Evolutionary conservation across 2,797 vertebrate genomes (phyloP).

Genomic region (Alfaro cultratus): DNA sequence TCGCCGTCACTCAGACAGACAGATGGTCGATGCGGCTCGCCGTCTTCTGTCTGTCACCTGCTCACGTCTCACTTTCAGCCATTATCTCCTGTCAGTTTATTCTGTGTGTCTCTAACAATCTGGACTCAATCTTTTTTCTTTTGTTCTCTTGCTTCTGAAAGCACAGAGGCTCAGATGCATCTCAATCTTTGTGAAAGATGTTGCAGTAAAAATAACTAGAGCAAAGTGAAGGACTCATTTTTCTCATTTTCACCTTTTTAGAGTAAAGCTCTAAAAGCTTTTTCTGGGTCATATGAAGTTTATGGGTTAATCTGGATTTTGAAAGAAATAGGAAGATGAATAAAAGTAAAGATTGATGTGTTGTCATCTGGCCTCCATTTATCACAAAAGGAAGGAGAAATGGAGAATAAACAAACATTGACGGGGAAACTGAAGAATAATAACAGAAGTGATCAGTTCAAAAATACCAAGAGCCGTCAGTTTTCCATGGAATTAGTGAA

Average conservation of each 20-base stretch:
- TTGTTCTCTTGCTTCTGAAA: background rate
- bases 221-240: background rate
- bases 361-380: background rate
- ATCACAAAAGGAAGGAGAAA: background rate
- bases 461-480: background rate
- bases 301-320: background rate
- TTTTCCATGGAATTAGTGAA: background rate
- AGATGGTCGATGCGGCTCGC: background rate
- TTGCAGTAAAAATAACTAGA: background rate
- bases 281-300: background rate
- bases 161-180: background rate
- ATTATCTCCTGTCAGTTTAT: background rate
- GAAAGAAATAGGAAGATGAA: background rate
- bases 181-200: background rate
- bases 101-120: background rate
- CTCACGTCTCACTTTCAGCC: constrained; percentile 6
- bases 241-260: background rate
- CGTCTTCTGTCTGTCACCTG: constrained; percentile 2
- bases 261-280: background rate
- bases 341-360: background rate
- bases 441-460: background rate
- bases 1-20: constrained; percentile 18
- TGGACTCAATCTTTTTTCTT: background rate
- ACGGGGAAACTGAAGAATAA: background rate
- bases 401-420: background rate